These are phyloP conservation scores for Chaetodon trifascialis DNA, from an alignment of 2,113 vertebrate species.

Conservation along the genomic window DNA sequence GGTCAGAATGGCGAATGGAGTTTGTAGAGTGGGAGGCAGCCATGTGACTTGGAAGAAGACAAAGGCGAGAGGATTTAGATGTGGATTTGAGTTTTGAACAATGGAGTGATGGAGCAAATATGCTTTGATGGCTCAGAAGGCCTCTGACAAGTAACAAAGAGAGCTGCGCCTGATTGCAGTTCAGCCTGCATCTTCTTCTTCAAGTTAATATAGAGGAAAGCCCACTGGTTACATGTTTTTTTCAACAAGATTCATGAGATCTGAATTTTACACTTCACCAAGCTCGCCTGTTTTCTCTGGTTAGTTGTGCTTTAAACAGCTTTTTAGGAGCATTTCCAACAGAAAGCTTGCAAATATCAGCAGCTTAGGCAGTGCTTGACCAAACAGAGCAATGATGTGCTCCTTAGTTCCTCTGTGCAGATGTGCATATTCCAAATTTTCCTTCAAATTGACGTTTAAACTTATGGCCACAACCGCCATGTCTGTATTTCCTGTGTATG, in stretches of 20 bases:
- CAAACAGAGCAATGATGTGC: neutral
- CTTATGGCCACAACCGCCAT: neutral
- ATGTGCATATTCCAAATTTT: neutral
- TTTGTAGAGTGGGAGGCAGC: constrained; percentile 52
- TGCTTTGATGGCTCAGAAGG: constrained; percentile 61
- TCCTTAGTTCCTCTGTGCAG: neutral
- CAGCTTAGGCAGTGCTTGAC: neutral
- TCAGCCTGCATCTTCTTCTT: constrained; percentile 4
- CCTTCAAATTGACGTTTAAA: neutral
- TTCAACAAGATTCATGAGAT: too few species aligned
- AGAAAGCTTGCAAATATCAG: too few species aligned
- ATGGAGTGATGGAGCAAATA: constrained; percentile 66
- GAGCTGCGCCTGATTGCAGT: constrained; percentile 43
- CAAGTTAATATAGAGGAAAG: too few species aligned
- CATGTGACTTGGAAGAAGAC: constrained; percentile 58
- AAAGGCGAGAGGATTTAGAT: constrained; percentile 63
- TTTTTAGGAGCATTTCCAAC: too few species aligned
- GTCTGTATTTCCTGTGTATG: neutral
- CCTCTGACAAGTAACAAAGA: constrained; percentile 47
- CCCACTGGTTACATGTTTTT: too few species aligned
- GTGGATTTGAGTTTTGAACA: constrained; percentile 67
- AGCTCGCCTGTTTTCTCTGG: too few species aligned
- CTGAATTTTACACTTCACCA: too few species aligned
- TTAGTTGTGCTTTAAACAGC: too few species aligned
- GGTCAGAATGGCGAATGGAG: constrained; percentile 22